Evolutionary conservation across 2,797 vertebrate species (phyloP).

Genomic region (Ptychadena robeensis): DNA sequence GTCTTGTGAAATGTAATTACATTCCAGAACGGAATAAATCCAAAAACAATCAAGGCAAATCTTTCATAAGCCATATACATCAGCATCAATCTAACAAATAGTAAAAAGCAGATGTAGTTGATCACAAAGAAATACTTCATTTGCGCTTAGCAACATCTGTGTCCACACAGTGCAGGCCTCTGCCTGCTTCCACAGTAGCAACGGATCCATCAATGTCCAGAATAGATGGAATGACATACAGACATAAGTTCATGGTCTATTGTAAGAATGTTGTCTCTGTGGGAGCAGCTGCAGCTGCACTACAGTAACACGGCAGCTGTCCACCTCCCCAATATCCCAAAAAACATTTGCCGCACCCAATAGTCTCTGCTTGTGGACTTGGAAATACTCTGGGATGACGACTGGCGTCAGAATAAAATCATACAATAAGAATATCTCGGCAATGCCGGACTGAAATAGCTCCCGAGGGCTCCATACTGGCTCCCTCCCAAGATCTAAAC

Average conservation of each 20-base stretch:
- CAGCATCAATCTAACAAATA: background rate
- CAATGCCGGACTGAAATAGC: conserved; percentile 35
- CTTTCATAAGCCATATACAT: background rate
- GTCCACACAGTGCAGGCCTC: background rate
- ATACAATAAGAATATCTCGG: conserved; percentile 4
- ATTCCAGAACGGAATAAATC: too few species aligned
- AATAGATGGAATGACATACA: background rate
- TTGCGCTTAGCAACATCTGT: conserved; percentile 42
- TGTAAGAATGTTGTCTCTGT: conserved; percentile 1
- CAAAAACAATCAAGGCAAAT: too few species aligned
- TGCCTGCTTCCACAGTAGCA: conserved; percentile 8
- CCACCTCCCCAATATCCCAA: background rate
- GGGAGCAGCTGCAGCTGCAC: conserved; percentile 16
- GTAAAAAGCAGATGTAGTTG: conserved; percentile 11
- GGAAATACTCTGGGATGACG: conserved; percentile 20
- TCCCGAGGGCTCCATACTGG: conserved; percentile 25
- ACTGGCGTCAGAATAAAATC: conserved; percentile 40
- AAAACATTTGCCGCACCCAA: conserved; percentile 2
- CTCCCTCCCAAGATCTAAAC: conserved; percentile 23
- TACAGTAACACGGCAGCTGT: conserved; percentile 44
- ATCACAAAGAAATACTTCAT: conserved; percentile 6
- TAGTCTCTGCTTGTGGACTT: conserved; percentile 21
- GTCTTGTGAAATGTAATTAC: too few species aligned
- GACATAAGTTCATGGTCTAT: conserved; percentile 14
- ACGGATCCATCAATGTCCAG: conserved; percentile 1